Base-by-base conservation (phyloP, 2,113 vertebrate genomes). In the Amphilophus citrinellus region DNA sequence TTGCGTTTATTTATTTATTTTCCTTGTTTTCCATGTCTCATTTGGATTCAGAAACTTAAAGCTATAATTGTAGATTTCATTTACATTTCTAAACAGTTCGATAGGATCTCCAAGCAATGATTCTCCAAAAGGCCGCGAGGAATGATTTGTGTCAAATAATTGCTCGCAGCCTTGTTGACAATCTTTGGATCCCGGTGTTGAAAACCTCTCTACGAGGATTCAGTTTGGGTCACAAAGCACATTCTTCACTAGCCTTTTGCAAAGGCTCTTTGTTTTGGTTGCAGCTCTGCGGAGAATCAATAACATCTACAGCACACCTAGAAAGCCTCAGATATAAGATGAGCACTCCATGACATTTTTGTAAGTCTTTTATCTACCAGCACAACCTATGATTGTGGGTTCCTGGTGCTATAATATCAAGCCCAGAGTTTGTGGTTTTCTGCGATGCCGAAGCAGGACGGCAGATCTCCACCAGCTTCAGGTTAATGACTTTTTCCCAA, bases 401-500 rank as follows among this genome's bases (percentile, higher is more conserved):
- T 17, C 30, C 60, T 73, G 37, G 24, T 61, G 47, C 13, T 35
- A 53, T 79, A 35, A 15, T 22, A 27, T 24, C 61, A 20, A 60
- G 9, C 5, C 18, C 59, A 39, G 4, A 61, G 22, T 73, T 84
- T 44, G 62, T 39, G 32, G 39, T 60, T 57, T 53, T 68, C n/a
- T 65, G 22, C 20, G 10, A 56, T 62, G 61, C 5, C 37, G 13
- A 76, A 61, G n/a, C 82, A 35, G 56, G 47, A 18, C 30, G 61
- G 61, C 57, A 56, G 77, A 79, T 79, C 53, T 82, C 18, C n/a
- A 84, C 27, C 37, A 65, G 35, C 63, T 80, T 62, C 68, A 80
- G 76, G 78, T 87, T 86, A 85, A 87, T 76, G 63, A 83, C 79
- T 84, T 81, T 84, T 86, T 85, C 73, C 73, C 76, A 79, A 63